Percentiles rank a stretch among this genome's conserved stretches.
phyloP scores from a whole-genome alignment of 2,113 vertebrate genomes.

The Coreoperca whiteheadi region DNA sequence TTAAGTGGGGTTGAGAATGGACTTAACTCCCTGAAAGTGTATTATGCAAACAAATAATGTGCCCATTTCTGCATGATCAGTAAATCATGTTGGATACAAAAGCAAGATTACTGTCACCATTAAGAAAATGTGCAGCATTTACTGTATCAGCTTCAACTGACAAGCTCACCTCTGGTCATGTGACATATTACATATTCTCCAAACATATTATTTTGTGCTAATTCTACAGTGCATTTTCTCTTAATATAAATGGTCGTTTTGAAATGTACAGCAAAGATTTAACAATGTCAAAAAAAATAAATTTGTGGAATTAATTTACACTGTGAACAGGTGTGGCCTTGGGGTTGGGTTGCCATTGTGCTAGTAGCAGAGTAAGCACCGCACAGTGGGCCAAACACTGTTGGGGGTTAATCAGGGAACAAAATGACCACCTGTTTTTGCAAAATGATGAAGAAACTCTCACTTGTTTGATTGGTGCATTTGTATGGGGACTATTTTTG shows the following conservation, averaged over 20 bases:
- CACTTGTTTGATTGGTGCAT: slow-evolving; percentile 68
- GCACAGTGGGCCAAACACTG: slow-evolving; percentile 49
- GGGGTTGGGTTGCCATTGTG: slow-evolving; percentile 45
- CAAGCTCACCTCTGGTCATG: slow-evolving; percentile 32
- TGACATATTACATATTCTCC: slow-evolving; percentile 31
- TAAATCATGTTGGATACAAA: slow-evolving; percentile 48
- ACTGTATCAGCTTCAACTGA: slow-evolving; percentile 24
- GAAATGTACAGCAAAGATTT: slow-evolving; percentile 47
- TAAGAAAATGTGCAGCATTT: slow-evolving; percentile 31
- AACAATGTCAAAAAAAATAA: slow-evolving; percentile 42
- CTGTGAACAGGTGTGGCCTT: slow-evolving; percentile 59
- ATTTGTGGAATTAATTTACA: slow-evolving; percentile 58
- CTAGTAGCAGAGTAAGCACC: slow-evolving; percentile 45
- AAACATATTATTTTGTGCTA: slow-evolving; percentile 32
- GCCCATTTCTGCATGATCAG: slow-evolving; percentile 28
- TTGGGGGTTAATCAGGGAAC: slow-evolving; percentile 73
- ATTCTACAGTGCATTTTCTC: slow-evolving; percentile 50
- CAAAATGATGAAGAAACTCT: slow-evolving; percentile 57
- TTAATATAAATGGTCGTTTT: slow-evolving; percentile 50
- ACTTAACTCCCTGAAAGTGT: slow-evolving; percentile 50
- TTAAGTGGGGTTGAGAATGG: slow-evolving; percentile 48
- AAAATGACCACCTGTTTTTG: slow-evolving; percentile 76
- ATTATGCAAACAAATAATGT: slow-evolving; percentile 60
- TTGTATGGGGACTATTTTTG: slow-evolving; percentile 57
- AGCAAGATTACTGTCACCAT: slow-evolving; percentile 37